Percentiles rank a stretch among this genome's conserved stretches.
These are phyloP conservation scores for human DNA, from an alignment of 2,113 vertebrate genomes.

Conservation along the genomic window GRCh38 chr20:8048001-8048500, in stretches of 20 bases:
- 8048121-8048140: neutral
- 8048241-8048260: neutral
- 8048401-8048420: neutral
- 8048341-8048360: neutral
- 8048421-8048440: neutral
- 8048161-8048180: neutral
- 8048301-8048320: neutral
- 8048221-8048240: neutral
- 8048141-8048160: neutral
- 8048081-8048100: neutral
- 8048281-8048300: neutral
- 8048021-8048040: neutral
- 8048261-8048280: neutral
- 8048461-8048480: neutral
- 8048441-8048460: conserved; percentile 29
- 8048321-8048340: neutral
- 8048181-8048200: neutral
- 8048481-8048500: neutral
- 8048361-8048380: neutral
- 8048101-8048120: neutral
- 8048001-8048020: neutral
- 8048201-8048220: neutral
- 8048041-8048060: neutral
- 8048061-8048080: neutral
- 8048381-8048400: neutral